A percentile compares a stretch with the other conserved stretches of the same genome.
These are phyloP conservation scores for Sinhomidia bicolor DNA, from an alignment of 2,888 invertebrate genomes.

Conservation along the genomic window DNA sequence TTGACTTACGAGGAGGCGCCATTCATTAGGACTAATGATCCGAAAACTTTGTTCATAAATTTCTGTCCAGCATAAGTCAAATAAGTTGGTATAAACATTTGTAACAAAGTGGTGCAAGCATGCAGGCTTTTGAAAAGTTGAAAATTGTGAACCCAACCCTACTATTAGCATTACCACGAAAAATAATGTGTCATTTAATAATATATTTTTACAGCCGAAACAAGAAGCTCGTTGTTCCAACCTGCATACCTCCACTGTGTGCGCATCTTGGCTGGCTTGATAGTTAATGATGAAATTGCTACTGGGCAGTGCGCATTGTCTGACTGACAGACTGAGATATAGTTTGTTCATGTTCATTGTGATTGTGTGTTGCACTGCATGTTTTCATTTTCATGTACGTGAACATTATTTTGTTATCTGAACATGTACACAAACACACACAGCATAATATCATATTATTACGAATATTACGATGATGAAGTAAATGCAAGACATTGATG, in stretches of 20 bases:
- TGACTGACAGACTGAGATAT: background rate
- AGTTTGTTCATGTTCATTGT: conserved; percentile 5
- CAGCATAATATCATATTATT: too few relatives aligned
- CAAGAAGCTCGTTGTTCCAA: conserved; percentile 58
- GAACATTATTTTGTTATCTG: conserved; percentile 21
- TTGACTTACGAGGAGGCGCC: conserved; percentile 75
- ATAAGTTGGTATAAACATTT: conserved; percentile 25
- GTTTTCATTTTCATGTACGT: background rate
- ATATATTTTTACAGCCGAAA: conserved; percentile 69
- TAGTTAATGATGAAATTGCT: conserved; percentile 69
- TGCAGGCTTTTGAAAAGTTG: conserved; percentile 29
- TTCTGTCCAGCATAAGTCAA: conserved; percentile 57
- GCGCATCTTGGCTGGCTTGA: conserved; percentile 30
- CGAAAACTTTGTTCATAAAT: conserved; percentile 69
- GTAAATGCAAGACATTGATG: conserved; percentile 27
- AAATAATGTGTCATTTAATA: conserved; percentile 73
- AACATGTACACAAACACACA: conserved; percentile 6
- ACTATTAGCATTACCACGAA: conserved; percentile 72
- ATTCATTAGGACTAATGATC: conserved; percentile 75
- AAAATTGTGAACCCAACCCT: conserved; percentile 73
- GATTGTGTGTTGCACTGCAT: background rate
- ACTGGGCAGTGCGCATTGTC: conserved; percentile 65
- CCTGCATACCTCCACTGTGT: conserved; percentile 59
- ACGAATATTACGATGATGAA: conserved; percentile 23
- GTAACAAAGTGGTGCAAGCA: conserved; percentile 31